phyloP scores from a whole-genome alignment of 2,888 invertebrate genomes.

The Colostygia pectinataria region DNA sequence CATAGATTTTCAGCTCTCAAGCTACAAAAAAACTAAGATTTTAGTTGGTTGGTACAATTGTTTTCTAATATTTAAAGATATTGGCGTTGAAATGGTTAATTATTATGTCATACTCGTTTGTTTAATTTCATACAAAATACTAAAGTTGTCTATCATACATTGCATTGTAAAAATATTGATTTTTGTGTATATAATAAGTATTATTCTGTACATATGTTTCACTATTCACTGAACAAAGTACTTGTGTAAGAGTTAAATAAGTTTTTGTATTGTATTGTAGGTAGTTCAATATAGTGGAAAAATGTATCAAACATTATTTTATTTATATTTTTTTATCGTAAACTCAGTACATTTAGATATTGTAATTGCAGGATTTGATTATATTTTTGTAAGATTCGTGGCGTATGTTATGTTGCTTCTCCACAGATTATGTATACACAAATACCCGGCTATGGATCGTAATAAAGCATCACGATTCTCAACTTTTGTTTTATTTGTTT shows the following conservation, averaged over 20 bases:
- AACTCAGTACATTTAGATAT: slow-evolving; percentile 1
- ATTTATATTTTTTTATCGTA: background rate
- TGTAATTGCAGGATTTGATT: slow-evolving; percentile 19
- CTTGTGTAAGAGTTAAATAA: too few species aligned
- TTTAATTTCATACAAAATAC: too few species aligned
- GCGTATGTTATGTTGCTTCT: slow-evolving; percentile 32
- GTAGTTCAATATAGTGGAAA: background rate
- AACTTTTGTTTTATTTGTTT: slow-evolving; percentile 47
- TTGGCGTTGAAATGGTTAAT: too few species aligned
- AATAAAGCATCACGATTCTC: slow-evolving; percentile 78
- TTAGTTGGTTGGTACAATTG: too few species aligned
- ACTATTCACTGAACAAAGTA: too few species aligned
- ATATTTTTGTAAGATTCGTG: slow-evolving; percentile 20
- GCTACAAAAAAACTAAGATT: too few species aligned
- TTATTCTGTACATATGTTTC: too few species aligned
- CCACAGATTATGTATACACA: slow-evolving; percentile 45
- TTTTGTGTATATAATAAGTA: slow-evolving; percentile 38
- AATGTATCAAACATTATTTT: background rate
- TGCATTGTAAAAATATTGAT: slow-evolving; percentile 2
- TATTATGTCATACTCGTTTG: too few species aligned
- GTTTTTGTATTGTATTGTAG: background rate
- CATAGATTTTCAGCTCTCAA: too few species aligned
- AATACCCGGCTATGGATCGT: slow-evolving; percentile 72
- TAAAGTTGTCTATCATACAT: background rate
- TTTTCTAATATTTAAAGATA: too few species aligned